phyloP scores from a whole-genome alignment of 2,113 vertebrate genomes.

The Todiramphus saurophagus region DNA sequence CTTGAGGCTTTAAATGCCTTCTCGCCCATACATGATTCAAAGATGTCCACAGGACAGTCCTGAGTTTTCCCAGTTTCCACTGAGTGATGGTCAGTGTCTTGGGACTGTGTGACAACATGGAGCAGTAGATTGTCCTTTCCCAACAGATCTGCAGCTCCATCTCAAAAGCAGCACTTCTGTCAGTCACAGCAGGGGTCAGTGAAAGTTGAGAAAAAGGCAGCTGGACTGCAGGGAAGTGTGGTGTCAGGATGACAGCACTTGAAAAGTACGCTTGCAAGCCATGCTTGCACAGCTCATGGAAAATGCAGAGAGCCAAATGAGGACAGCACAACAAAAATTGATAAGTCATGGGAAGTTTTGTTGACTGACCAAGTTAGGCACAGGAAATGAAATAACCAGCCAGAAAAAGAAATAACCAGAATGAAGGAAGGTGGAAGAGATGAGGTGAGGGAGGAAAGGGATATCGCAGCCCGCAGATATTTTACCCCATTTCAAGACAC shows the following conservation, averaged over 20 bases:
- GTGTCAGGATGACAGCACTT: too few species aligned
- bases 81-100: background rate
- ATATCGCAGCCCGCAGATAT: background rate
- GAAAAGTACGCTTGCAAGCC: background rate
- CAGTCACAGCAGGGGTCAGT: background rate
- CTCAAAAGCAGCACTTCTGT: background rate
- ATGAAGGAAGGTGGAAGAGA: background rate
- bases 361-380: background rate
- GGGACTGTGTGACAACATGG: background rate
- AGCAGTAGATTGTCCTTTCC: background rate
- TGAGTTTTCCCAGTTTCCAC: background rate
- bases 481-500: background rate
- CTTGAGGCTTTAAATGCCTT: background rate
- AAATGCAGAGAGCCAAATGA: background rate
- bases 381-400: background rate
- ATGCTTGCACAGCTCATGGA: background rate
- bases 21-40: background rate
- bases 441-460: rapidly evolving
- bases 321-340: background rate
- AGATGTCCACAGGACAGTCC: background rate
- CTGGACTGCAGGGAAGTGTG: background rate
- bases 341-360: background rate
- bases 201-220: background rate
- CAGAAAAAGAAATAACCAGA: background rate
- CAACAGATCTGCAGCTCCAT: background rate